A percentile compares a stretch with the other conserved stretches of the same genome.
Conservation (phyloP, 2,113 vertebrate genomes). For the Actinemys pallida region DNA sequence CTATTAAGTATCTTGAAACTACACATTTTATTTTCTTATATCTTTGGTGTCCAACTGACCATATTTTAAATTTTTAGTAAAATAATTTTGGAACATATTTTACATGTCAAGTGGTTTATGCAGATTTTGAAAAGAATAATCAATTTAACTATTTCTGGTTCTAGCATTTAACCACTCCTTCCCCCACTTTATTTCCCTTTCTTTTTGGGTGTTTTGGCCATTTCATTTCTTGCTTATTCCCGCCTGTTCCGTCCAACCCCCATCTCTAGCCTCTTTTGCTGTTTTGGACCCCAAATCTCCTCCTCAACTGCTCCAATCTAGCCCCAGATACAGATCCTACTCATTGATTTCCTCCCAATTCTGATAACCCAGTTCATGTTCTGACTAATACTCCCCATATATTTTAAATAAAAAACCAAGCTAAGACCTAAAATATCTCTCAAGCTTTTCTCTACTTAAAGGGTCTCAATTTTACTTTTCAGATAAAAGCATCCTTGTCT, state of each 20-base stretch:
- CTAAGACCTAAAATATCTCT: not conserved
- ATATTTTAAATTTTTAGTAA: not conserved
- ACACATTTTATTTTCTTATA: rapidly evolving
- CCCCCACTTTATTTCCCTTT: too few species aligned
- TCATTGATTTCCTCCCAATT: not conserved
- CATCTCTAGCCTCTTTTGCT: not conserved
- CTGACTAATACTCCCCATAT: not conserved
- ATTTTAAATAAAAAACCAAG: not conserved
- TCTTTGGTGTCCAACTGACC: not conserved
- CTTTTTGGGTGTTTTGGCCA: not conserved
- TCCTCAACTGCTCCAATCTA: not conserved
- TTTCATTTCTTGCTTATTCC: conserved; percentile 3
- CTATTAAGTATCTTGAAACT: not conserved
- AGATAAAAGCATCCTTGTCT: not conserved
- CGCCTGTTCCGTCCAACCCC: not conserved
- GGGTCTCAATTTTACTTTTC: not conserved
- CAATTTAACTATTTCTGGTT: not conserved
- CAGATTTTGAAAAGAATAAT: not conserved
- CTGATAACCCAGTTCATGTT: not conserved
- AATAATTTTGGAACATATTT: not conserved
- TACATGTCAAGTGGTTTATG: not conserved
- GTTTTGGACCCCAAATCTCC: not conserved
- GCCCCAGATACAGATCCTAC: not conserved
- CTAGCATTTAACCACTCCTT: not conserved
- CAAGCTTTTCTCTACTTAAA: not conserved